Percentiles rank a stretch among this genome's conserved stretches.
Evolutionary conservation across 2,113 vertebrate genomes (phyloP).

Genomic region (Pholis gunnellus): DNA sequence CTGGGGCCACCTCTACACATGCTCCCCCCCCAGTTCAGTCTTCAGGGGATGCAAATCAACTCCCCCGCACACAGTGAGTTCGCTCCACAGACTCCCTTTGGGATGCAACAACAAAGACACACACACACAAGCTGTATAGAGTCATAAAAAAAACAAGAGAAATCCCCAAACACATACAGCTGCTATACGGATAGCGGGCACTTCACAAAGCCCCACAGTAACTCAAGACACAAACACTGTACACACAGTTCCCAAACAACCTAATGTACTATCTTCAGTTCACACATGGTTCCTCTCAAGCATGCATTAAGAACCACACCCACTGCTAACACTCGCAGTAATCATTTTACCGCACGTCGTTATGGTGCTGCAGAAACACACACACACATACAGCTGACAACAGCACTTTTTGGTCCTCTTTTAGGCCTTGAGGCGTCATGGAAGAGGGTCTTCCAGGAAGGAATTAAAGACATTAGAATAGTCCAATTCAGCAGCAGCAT

Average conservation of each 20-base stretch:
- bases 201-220: constrained; percentile 36
- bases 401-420: constrained; percentile 23
- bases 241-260: constrained; percentile 30
- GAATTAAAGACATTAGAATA: constrained; percentile 45
- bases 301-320: constrained; percentile 60
- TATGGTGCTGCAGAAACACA: constrained; percentile 14
- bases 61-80: constrained; percentile 48
- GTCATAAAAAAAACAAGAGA: constrained; percentile 10
- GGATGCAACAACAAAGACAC: constrained; percentile 61
- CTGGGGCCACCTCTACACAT: constrained; percentile 44
- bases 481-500: constrained; percentile 24
- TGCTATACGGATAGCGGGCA: constrained; percentile 16
- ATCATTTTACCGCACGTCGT: constrained; percentile 28
- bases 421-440: constrained; percentile 25
- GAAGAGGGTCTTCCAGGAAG: constrained; percentile 37
- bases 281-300: constrained; percentile 65
- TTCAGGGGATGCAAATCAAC: constrained; percentile 63
- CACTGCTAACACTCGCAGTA: constrained; percentile 46
- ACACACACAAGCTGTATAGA: constrained; percentile 38
- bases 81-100: constrained; percentile 36
- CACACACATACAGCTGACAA: constrained; percentile 34
- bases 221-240: constrained; percentile 35
- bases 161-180: constrained; percentile 45
- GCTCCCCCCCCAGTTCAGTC: constrained; percentile 14
- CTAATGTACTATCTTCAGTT: constrained; percentile 47